phyloP scores from a whole-genome alignment of 2,113 vertebrate species.

The Megaceryle torquata region DNA sequence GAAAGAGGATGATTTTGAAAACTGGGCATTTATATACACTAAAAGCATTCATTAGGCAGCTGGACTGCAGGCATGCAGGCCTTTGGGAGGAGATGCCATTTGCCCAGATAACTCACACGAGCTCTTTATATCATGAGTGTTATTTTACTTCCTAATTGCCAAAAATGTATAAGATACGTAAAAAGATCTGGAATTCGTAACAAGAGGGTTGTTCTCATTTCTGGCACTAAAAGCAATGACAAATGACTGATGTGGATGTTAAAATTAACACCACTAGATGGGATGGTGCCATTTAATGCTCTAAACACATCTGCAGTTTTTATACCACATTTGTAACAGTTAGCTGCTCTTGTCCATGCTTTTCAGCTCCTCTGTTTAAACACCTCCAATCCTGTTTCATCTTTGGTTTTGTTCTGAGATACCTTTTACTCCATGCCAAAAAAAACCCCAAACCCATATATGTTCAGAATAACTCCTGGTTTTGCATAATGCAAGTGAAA shows the following conservation, averaged over 20 bases:
- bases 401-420: background rate
- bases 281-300: background rate
- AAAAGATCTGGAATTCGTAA: background rate
- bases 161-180: background rate
- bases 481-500: background rate
- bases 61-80: background rate
- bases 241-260: background rate
- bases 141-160: background rate
- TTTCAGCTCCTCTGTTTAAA: background rate
- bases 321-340: background rate
- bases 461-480: background rate
- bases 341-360: background rate
- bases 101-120: background rate
- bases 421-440: background rate
- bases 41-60: background rate
- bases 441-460: background rate
- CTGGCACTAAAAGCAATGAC: background rate
- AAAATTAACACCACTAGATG: background rate
- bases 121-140: background rate
- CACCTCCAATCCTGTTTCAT: background rate
- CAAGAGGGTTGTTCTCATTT: background rate
- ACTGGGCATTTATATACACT: background rate
- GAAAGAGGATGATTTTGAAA: background rate
- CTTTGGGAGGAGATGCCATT: background rate
- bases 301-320: background rate